Base-by-base conservation (phyloP, 2,888 invertebrate species). In the Arge pagana region DNA sequence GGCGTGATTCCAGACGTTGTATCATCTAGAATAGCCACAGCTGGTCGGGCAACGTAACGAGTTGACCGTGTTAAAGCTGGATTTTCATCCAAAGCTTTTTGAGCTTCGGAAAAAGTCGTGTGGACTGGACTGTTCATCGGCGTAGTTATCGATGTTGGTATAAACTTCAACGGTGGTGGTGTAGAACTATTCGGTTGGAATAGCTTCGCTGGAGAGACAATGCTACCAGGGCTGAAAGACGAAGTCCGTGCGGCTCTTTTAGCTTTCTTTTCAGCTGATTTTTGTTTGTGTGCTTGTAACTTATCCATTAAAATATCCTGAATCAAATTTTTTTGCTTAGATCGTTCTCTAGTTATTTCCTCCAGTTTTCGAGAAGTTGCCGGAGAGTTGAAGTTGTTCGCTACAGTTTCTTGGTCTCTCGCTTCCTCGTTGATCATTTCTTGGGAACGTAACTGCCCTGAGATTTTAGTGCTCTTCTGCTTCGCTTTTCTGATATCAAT, bases 301-400 rank as follows among this genome's bases (percentile, higher is more conserved):
- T 89, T 87, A 67, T 88, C 90, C 82, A 93, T 84, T 45, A 93
- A 88, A 77, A 93, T 80, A 71, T 92, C 87, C 65, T 92, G 85
- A 39, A 93, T 89, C 19, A 93, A 80, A 70, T 87, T 89, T 58
- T 91, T 92, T 75, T 93, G 91, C 68, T 90, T 88, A 30, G 87
- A 88, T 50, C 91, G 81, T 70, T 91, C 90, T 67, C 88, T 84
- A 57, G 87, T 86, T 26, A 93, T 82, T 77, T 89, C 88, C 70
- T 90, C 88, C 49, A 89, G 80, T 70, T 86, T 88, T 52, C 84
- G 80, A 1, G 82, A 82, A 3, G 86, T 81, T 42, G 84, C 79
- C 51, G 80, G 74, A 0, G 82, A 71, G 66, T 80, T 75, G 5
- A 66, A 67, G 66, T 77, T 68, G 1, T 76, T 74, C 54, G 66